Percentiles rank a stretch among this genome's conserved stretches.
Evolutionary conservation across 2,888 invertebrate species (phyloP).

Genomic region (Colletes collaris): DNA sequence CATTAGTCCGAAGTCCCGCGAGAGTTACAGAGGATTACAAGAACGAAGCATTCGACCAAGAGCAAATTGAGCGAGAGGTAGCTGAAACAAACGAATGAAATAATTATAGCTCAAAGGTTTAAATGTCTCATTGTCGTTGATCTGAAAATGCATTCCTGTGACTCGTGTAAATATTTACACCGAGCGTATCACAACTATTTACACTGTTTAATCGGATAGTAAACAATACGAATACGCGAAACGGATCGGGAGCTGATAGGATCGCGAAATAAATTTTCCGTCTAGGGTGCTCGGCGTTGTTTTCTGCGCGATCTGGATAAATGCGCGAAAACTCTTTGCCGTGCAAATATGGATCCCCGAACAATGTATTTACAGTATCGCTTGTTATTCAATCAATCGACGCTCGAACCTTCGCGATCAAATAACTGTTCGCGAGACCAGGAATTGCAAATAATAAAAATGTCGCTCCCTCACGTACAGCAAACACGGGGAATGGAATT

Average conservation of each 20-base stretch:
- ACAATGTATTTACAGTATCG: conserved; percentile 16
- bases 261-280: conserved; percentile 9
- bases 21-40: no score
- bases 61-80: no score
- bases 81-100: no score
- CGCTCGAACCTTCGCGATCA: background rate
- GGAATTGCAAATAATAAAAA: conserved; percentile 44
- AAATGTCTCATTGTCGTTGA: no score
- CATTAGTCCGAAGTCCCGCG: no score
- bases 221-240: conserved; percentile 4
- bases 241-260: background rate
- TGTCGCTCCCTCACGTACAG: conserved; percentile 20
- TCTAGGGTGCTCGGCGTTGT: background rate
- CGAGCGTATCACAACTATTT: background rate
- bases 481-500: conserved; percentile 51
- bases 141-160: no score
- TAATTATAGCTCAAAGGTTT: no score
- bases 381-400: conserved; percentile 17
- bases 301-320: background rate
- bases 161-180: no score
- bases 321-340: background rate
- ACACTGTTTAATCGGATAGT: background rate
- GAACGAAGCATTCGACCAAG: no score
- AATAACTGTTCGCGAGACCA: background rate
- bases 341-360: conserved; percentile 22